Conservation (phyloP, 2,888 invertebrate genomes). For the Lypha dubia region DNA sequence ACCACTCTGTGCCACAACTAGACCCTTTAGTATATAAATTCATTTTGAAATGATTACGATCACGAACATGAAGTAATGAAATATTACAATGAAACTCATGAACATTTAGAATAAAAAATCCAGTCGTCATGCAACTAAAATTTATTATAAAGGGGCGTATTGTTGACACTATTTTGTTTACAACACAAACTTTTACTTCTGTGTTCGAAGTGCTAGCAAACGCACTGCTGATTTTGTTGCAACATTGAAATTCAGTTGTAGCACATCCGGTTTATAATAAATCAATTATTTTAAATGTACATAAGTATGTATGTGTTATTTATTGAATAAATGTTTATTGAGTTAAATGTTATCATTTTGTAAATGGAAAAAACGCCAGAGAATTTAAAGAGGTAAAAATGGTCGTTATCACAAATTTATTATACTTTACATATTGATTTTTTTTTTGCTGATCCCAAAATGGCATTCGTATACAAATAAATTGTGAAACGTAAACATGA, state of each 20-base stretch:
- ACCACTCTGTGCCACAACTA: not conserved
- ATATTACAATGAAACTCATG: slow-evolving; percentile 11
- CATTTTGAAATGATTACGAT: slow-evolving; percentile 8
- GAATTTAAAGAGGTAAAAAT: not conserved
- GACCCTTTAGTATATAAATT: slow-evolving; percentile 10
- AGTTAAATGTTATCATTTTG: not conserved
- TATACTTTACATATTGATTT: too few species aligned
- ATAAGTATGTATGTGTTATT: not conserved
- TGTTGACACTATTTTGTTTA: slow-evolving; percentile 33
- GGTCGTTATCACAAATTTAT: not conserved
- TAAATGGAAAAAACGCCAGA: not conserved
- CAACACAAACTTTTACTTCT: slow-evolving; percentile 43
- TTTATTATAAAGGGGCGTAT: slow-evolving; percentile 31
- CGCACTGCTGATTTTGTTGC: slow-evolving; percentile 43
- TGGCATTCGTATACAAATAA: too few species aligned
- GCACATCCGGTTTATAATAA: not conserved
- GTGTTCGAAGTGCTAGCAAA: slow-evolving; percentile 10
- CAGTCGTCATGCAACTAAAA: slow-evolving; percentile 35
- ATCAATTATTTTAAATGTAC: slow-evolving; percentile 12
- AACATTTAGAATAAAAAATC: slow-evolving; percentile 7
- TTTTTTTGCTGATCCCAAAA: too few species aligned
- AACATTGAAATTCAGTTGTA: slow-evolving; percentile 4
- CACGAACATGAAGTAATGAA: not conserved
- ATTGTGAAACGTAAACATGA: too few species aligned
- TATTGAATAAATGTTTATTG: slow-evolving; percentile 28